Evolutionary conservation across 2,113 vertebrate genomes (phyloP), one percentile per base, ranked within the genome.

Genomic region (Odontesthes bonariensis): DNA sequence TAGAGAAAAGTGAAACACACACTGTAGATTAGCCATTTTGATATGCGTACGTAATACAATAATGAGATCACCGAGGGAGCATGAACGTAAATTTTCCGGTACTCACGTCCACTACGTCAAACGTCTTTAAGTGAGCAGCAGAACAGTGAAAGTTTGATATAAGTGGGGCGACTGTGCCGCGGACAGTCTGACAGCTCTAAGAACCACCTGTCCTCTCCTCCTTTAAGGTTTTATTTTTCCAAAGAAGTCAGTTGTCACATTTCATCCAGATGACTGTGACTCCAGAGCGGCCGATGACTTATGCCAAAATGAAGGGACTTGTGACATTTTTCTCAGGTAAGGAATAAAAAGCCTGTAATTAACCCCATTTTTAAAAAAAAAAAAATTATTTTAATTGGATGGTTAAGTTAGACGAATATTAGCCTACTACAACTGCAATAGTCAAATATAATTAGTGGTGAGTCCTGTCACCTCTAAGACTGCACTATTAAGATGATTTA

Each of bases 241-340:
- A 32, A 32, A 2, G n/a, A 22, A 12, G 16, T 20, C 14, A n/a
- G 33, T 7, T 35, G 12, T 49, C 14, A 44, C 1, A 56, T 12
- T 67, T 58, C 10, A 19, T 64, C 38, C 69, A 77, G 14, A 92
- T 94, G 92, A 89, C 88, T 0, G 82, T 92, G 69, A 92, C 77
- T 46, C 83, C 84, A 13, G 70, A 86, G 8, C 76, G 57, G 60
- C 85, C 86, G 4, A 66, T 94, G 59, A 92, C 93, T 5, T 89
- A 94, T 22, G 69, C 87, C 55, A 94, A 91, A 83, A 94, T 94
- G 92, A 93, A 87, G 49, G 83, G 90, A 11, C 60, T 95, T 14
- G 77, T 93, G 58, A 89, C 91, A 0, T 93, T 92, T 85, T 87
- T 95, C 51, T 89, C 94, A 67, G 93, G 94, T 94, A 78, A 75